Base-by-base conservation (phyloP, 2,888 invertebrate species). In the Eulithis testata region DNA sequence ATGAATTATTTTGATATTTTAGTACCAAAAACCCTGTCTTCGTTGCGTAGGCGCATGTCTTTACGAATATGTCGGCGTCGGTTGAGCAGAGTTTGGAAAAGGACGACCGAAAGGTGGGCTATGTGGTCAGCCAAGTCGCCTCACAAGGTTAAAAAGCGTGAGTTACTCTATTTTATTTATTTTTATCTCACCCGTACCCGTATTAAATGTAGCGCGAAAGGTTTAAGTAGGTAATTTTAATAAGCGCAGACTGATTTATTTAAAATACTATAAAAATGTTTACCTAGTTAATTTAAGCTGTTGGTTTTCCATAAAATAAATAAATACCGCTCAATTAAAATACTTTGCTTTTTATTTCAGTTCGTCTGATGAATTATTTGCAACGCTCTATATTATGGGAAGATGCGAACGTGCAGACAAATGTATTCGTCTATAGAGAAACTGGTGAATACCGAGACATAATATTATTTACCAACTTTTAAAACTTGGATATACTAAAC, bases 41-140 rank as follows among this genome's bases (percentile, higher is more conserved):
- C 70, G 2, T 71, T 85, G 49, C 79, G 81, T 36, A 83, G 76
- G 52, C 74, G 76, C 8, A 70, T 83, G 6, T 83, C 83, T 0
- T 68, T 83, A n/a, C 81, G 81, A 0, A 73, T 82, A 2, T 86
- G 84, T 52, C 76, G 76, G 7, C 75, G 79, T 9, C 80, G 84
- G 0, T 84, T 82, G 79, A 82, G 82, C 56, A 74, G 75, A 36
- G 83, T 86, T 2, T 89, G 88, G 89, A 87, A 86, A 64, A 87
- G 83, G 60, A 87, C 86, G 0, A 68, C 85, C 0, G 79, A 83
- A 12, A 78, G 82, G 6, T 88, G 83, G 81, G 72, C 79, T 0
- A 66, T 70, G 11, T 83, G 85, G 81, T 79, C 85, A 0, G 73
- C 79, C 0, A 84, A 79, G 63, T 74, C 82, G 1, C 76, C 76